Evolutionary conservation across 2,888 invertebrate genomes (phyloP).

Genomic region (Lithodes maja): DNA sequence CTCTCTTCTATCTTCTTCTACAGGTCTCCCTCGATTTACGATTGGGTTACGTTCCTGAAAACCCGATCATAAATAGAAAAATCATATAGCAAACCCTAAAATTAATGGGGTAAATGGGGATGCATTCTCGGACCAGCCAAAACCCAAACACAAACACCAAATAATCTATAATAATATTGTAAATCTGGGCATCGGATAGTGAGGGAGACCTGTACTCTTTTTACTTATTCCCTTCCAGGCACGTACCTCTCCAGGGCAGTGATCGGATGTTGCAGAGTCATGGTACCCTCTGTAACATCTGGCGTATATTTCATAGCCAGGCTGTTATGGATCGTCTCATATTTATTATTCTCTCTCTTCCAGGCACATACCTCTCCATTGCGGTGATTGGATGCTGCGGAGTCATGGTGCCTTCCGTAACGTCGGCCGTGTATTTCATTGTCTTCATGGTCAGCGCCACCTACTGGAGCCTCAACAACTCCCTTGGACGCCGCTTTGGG

Average conservation of each 20-base stretch:
- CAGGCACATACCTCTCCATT: constrained; percentile 65
- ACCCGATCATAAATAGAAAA: too few relatives aligned
- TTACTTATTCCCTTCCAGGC: constrained; percentile 29
- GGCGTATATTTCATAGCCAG: constrained; percentile 87
- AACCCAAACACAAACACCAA: too few relatives aligned
- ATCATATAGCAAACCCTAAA: too few relatives aligned
- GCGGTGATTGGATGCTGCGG: constrained; percentile 78
- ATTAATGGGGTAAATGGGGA: too few relatives aligned
- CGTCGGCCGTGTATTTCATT: constrained; percentile 90
- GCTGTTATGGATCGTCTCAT: too few relatives aligned
- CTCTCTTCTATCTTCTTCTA: too few relatives aligned
- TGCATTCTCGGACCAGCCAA: too few relatives aligned
- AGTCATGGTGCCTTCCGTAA: constrained; percentile 87
- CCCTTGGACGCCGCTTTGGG: constrained; percentile 77
- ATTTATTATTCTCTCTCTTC: background rate
- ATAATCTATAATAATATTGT: too few relatives aligned
- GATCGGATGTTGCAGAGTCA: constrained; percentile 81
- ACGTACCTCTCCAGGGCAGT: constrained; percentile 62
- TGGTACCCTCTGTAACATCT: constrained; percentile 88
- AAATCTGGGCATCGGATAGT: too few relatives aligned
- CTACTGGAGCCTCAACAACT: constrained; percentile 88
- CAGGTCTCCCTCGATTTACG: too few relatives aligned
- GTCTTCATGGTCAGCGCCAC: constrained; percentile 89
- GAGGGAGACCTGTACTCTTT: too few relatives aligned
- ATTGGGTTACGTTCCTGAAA: too few relatives aligned